Evolutionary conservation across 2,113 vertebrate genomes (phyloP).

Genomic region (Casuarius casuarius): DNA sequence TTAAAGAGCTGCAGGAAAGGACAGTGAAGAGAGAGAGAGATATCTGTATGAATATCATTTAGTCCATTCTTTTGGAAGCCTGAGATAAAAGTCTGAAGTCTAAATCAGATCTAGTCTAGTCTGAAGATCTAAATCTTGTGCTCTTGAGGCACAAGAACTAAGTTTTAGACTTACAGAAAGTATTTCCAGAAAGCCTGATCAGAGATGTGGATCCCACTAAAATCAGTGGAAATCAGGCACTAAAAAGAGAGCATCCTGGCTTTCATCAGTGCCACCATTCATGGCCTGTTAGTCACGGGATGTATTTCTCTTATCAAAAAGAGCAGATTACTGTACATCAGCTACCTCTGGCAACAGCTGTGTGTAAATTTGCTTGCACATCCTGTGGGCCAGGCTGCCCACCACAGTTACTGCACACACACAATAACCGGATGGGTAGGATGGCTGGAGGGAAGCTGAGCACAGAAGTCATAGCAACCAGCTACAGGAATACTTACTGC

Average conservation of each 20-base stretch:
- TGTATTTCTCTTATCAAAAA: background rate
- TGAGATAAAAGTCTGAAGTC: background rate
- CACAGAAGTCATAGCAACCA: background rate
- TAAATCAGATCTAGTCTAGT: background rate
- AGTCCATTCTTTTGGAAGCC: background rate
- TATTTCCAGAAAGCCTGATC: background rate
- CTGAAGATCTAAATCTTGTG: background rate
- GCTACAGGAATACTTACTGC: background rate
- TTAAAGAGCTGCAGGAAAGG: background rate
- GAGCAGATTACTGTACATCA: background rate
- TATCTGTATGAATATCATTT: background rate
- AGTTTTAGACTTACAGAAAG: background rate
- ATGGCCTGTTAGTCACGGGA: background rate
- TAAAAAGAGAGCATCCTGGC: background rate
- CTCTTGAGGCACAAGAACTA: background rate
- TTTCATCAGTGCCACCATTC: background rate
- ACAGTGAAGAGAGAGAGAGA: background rate
- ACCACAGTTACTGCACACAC: accelerated
- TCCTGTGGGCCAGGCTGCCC: constrained; percentile 3
- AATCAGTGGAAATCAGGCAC: background rate
- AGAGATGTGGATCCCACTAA: background rate
- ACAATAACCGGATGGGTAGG: constrained; percentile 45
- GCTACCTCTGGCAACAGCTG: background rate
- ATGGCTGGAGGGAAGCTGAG: background rate
- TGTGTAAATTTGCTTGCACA: background rate